Base-by-base conservation (phyloP, 2,113 vertebrate species). In the Strigops habroptila region DNA sequence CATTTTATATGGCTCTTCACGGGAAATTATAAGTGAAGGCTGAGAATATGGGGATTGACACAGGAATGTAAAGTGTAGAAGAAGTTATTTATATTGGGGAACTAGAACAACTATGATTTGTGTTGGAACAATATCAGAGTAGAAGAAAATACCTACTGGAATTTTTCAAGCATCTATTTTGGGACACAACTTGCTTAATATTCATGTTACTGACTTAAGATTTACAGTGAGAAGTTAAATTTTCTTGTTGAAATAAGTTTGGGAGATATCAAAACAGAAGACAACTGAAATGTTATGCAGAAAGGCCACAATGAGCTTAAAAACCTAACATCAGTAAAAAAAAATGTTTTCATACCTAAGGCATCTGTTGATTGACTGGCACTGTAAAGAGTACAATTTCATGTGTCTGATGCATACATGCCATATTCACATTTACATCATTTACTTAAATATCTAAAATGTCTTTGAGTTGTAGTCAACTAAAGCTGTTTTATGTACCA, bases 71-170 rank as follows among this genome's bases (percentile, higher is more conserved):
- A 67, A 82, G 60, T 53, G 9, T 9, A 30, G 71, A 37, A 71
- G 71, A 70, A 2, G 5, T 1, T 28, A n/a, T 24, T 0, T 0
- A 67, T 71, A 78, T 0, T 41, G 33, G 68, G 33, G 19, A 85
- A 46, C 18, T 68, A 30, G 21, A 91, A 63, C 7, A 2, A 22
- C 10, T 51, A 9, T 7, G 10, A 82, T 71, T 68, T 93, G 7
- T 71, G 11, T 41, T 82, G 28, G 30, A 93, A 57, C 18, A 75
- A 28, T 60, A 64, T 15, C 31, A 46, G 16, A 53, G 18, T 35
- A 43, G 30, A 77, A 73, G 27, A 64, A 95, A 87, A 78, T 25
- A 67, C 25, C 12, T 57, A 43, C 21, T 78, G 33, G 4, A 88
- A 37, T 0, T 73, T 68, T 88, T 65, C 18, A 60, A 30, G 12